Percentiles rank a stretch among this genome's conserved stretches.
phyloP scores from a whole-genome alignment of 2,797 vertebrate species.

The Xerus rutilus region DNA sequence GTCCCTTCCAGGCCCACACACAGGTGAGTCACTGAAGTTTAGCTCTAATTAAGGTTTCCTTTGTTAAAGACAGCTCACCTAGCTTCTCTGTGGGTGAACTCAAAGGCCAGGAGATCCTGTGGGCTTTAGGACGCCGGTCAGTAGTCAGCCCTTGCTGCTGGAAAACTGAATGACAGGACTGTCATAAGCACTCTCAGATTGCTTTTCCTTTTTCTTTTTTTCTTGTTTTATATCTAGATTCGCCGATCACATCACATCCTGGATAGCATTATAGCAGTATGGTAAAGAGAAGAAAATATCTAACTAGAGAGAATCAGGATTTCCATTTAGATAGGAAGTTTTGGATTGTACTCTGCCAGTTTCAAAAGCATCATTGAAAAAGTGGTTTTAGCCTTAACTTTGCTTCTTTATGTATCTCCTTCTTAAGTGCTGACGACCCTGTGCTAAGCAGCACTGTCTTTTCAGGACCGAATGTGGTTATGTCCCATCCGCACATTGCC shows the following conservation, averaged over 20 bases:
- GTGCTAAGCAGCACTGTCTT: not conserved
- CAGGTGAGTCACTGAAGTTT: not conserved
- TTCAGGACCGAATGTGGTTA: not conserved
- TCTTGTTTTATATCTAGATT: not conserved
- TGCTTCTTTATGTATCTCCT: fast-evolving
- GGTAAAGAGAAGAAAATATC: not conserved
- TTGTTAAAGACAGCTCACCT: not conserved
- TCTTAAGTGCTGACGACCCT: not conserved
- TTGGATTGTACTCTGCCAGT: not conserved
- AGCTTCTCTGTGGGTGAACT: not conserved
- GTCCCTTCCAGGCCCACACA: no score
- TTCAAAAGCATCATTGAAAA: no score
- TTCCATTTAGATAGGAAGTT: not conserved
- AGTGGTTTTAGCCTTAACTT: not conserved
- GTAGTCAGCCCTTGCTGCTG: not conserved
- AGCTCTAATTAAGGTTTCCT: not conserved
- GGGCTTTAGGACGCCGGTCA: not conserved
- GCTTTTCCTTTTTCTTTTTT: not conserved
- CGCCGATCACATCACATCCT: not conserved
- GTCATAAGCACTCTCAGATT: not conserved
- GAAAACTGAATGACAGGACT: not conserved
- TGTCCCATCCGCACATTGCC: not conserved
- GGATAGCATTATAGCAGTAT: not conserved
- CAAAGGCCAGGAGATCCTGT: not conserved
- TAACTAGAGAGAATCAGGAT: not conserved